Evolutionary conservation across 2,113 vertebrate species (phyloP).

Genomic region (Phocoena phocoena): DNA sequence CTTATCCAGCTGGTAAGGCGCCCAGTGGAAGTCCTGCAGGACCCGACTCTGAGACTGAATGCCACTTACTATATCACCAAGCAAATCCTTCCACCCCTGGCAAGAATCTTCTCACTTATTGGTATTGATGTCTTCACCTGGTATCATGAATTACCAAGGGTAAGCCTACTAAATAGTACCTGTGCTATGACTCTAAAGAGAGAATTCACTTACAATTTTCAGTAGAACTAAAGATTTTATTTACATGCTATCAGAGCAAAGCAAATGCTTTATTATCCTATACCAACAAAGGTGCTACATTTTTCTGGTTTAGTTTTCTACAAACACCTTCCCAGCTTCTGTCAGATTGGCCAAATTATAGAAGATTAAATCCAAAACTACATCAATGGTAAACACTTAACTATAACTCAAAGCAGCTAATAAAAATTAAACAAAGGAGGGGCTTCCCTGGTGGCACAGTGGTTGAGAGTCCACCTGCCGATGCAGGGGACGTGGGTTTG

Average conservation of each 20-base stretch:
- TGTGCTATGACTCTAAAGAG: background rate
- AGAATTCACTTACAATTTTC: background rate
- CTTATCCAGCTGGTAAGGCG: constrained; percentile 96
- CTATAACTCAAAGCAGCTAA: background rate
- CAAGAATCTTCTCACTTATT: constrained; percentile 94
- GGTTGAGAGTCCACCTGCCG: no score
- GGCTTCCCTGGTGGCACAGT: no score
- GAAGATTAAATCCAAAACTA: background rate
- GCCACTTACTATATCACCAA: constrained; percentile 96
- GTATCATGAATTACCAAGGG: constrained; percentile 96
- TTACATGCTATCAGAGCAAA: background rate
- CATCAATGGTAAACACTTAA: constrained; percentile 30
- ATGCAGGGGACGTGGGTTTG: no score
- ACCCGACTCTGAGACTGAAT: constrained; percentile 92
- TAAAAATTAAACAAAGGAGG: constrained; percentile 13
- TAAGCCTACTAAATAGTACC: constrained; percentile 78
- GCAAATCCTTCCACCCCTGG: constrained; percentile 96
- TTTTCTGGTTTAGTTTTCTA: background rate
- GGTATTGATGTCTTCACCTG: constrained; percentile 97
- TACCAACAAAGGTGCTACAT: background rate
- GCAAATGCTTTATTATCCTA: background rate
- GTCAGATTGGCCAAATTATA: background rate
- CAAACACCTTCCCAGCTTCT: constrained; percentile 5
- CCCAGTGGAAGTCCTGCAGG: constrained; percentile 93
- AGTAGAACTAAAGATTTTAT: background rate